Percentiles rank a stretch among this genome's conserved stretches.
Evolutionary conservation across 2,113 vertebrate species (phyloP).

Genomic region (Sinocyclocheilus anshuiensis): DNA sequence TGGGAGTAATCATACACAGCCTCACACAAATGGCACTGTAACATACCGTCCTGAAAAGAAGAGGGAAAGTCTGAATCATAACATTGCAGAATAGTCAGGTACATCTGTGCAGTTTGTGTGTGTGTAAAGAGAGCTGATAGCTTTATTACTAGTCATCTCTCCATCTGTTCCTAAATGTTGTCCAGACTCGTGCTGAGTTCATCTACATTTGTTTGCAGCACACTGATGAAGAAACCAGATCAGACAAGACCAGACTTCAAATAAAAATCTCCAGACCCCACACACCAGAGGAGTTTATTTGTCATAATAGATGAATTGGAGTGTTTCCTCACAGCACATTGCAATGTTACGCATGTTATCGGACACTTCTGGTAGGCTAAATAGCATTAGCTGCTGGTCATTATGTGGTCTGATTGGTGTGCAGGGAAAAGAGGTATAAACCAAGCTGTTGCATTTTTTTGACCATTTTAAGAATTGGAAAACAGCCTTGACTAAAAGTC

Average conservation of each 20-base stretch:
- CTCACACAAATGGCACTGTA: not conserved
- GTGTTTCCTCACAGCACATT: not conserved
- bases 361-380: not conserved
- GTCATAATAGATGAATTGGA: not conserved
- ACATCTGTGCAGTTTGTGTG: constrained; percentile 23
- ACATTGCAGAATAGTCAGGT: constrained; percentile 23
- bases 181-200: constrained; percentile 21
- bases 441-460: not conserved
- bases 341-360: not conserved
- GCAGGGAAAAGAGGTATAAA: constrained; percentile 11
- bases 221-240: constrained; percentile 31
- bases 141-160: constrained; percentile 32
- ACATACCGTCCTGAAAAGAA: not conserved
- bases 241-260: constrained; percentile 27
- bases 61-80: constrained; percentile 24
- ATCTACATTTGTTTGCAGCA: constrained; percentile 25
- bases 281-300: constrained; percentile 15
- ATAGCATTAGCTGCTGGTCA: not conserved
- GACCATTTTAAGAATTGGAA: not conserved
- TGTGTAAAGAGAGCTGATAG: constrained; percentile 13
- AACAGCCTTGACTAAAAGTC: not conserved
- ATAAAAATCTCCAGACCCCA: constrained; percentile 25
- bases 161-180: constrained; percentile 28
- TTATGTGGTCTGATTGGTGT: not conserved
- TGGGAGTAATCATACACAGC: not conserved